These are phyloP conservation scores for Chironomus riparius DNA, from an alignment of 2,888 invertebrate genomes.

Conservation along the genomic window DNA sequence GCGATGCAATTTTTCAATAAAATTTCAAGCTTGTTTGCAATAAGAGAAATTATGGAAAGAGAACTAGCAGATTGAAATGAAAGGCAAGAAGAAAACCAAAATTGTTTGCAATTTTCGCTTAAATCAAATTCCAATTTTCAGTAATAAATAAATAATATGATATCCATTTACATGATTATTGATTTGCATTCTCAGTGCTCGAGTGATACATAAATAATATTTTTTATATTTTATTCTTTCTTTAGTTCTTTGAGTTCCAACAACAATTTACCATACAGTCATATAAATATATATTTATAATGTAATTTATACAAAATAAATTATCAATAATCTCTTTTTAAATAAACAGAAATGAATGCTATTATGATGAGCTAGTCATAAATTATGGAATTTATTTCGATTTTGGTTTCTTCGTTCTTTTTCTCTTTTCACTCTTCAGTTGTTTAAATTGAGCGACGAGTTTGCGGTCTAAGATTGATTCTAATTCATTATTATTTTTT, in stretches of 20 bases:
- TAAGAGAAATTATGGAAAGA: not conserved
- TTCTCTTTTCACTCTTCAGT: not conserved
- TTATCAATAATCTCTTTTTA: slow-evolving; percentile 23
- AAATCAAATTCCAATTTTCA: not conserved
- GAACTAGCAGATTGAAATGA: not conserved
- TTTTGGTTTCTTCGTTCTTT: not conserved
- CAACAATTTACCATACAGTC: not conserved
- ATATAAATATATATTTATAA: slow-evolving; percentile 19
- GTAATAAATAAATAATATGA: slow-evolving; percentile 21
- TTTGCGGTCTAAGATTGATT: slow-evolving; percentile 16
- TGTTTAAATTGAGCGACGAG: not conserved
- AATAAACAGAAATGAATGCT: slow-evolving; percentile 22
- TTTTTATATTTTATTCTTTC: not conserved
- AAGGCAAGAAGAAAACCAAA: slow-evolving; percentile 8
- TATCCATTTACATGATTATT: slow-evolving; percentile 24
- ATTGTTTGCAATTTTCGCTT: slow-evolving; percentile 19
- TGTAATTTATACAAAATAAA: slow-evolving; percentile 27
- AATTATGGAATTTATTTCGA: slow-evolving; percentile 23
- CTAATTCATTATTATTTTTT: not conserved
- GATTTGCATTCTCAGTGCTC: slow-evolving; percentile 4
- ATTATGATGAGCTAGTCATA: slow-evolving; percentile 23
- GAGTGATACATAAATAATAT: slow-evolving; percentile 15
- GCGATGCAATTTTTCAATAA: slow-evolving; percentile 3
- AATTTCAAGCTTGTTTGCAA: not conserved
- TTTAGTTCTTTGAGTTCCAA: not conserved